Base-by-base conservation (phyloP, 1,140 invertebrate genomes). In the Diabrotica undecimpunctata region DNA sequence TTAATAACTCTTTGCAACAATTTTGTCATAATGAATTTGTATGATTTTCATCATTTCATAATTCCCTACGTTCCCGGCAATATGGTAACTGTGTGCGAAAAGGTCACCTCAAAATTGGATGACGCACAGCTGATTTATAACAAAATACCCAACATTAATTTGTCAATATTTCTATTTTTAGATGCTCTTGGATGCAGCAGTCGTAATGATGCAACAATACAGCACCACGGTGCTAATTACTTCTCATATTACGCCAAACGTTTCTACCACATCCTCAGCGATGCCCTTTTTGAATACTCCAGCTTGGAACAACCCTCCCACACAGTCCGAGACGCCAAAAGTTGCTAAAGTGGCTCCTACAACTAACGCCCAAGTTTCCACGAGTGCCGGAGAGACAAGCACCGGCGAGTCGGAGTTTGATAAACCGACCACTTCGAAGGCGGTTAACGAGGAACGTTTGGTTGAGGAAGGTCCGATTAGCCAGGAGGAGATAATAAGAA, bases 141-240 rank as follows among this genome's bases (percentile, higher is more conserved):
- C 25, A 25, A 25, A 25, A 25, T n/a, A n/a, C n/a, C n/a, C n/a
- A n/a, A n/a, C n/a, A n/a, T 25, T 25, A 2, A 25, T 25, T 25
- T 25, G 4, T 25, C 1, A 25, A 25, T 25, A 25, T 25, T 25
- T 25, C 25, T 36, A 55, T 54, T 39, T 62, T 9, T 58, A 78
- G 77, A 82, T 90, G 0, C 85, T 97, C 78, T 77, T 97, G 65
- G 94, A 97, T 80, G 92, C 93, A 14, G 92, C 94, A 51, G 88
- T 93, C 64, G 78, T 93, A 25, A 87, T 96, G 78, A 94, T 97
- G 86, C 88, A 93, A 69, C 94, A 97, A 77, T 96, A 96, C 79
- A 88, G 87, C 58, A 82, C 85, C 37, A 83, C 90, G 10, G 83
- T 84, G 55, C 72, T 79, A 60, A 66, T 79, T 70, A 70, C 65